Evolutionary conservation across 2,113 vertebrate genomes (phyloP), one percentile per base, ranked within the genome.

Genomic region (Nansenia antarctica): DNA sequence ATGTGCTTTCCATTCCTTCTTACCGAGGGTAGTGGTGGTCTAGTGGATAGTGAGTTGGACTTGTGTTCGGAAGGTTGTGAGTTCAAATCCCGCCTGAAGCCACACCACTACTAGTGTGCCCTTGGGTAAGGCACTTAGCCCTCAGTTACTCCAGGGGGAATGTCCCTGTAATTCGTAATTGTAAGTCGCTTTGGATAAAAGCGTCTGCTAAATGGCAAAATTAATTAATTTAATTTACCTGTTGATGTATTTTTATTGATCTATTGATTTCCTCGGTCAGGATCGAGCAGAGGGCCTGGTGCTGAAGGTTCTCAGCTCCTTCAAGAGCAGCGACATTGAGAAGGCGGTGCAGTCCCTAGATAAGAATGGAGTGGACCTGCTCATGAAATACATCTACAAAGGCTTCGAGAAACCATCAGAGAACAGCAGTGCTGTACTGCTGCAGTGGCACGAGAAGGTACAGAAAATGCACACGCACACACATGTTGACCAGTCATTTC

Each of bases 351-450:
- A 98, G 83, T 96, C 96, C 0, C 91, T 99, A 73, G 97, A 99
- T 85, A 96, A 96, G 87, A 98, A 94, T 0, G 90, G 94, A 0
- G 94, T 98, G 20, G 98, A 99, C 85, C 94, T 99, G 73, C 91
- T 98, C 47, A 99, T 99, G 97, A 98, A 99, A 82, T 99, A 99
- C 88, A 98, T 99, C 91, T 99, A 99, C 92, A 98, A 98, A 87
- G 98, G 98, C 75, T 99, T 99, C 3, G 98, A 99, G 88, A 94
- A 87, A 70, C 98, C 98, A 1, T 98, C 97, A 0, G 98, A 99
- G 80, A 99, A 99, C 82, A 99, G 95, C 92, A 99, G 98, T 1
- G 96, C 98, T 0, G 89, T 98, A 65, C 89, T 99, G 29, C 72
- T 99, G 84, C 98, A 98, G 78, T 99, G 98, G 98, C 98, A 99